These are phyloP conservation scores for Australoheros facetus DNA, from an alignment of 2,797 vertebrate genomes.

Conservation along the genomic window DNA sequence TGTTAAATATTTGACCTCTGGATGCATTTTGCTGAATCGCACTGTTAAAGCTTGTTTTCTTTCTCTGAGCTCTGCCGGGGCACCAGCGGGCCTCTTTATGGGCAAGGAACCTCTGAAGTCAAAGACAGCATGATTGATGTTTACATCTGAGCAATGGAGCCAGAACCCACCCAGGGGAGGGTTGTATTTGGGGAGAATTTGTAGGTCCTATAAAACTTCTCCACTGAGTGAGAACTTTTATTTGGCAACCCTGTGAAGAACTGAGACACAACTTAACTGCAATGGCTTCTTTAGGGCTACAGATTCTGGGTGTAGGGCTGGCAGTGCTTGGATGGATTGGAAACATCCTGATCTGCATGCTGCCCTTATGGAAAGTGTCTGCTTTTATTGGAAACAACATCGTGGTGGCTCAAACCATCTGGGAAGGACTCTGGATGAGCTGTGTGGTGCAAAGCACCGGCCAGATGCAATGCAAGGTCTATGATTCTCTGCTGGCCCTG, in stretches of 20 bases:
- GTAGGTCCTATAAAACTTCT: slow-evolving; percentile 56
- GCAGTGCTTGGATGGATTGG: slow-evolving; percentile 77
- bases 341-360: slow-evolving; percentile 76
- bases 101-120: slow-evolving; percentile 37
- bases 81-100: slow-evolving; percentile 48
- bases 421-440: slow-evolving; percentile 82
- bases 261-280: not conserved
- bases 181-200: slow-evolving; percentile 15
- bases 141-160: slow-evolving; percentile 36
- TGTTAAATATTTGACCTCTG: slow-evolving; percentile 4
- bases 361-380: slow-evolving; percentile 81
- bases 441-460: slow-evolving; percentile 82
- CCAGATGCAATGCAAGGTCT: slow-evolving; percentile 81
- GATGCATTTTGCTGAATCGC: not conserved
- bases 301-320: slow-evolving; percentile 76
- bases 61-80: slow-evolving; percentile 7
- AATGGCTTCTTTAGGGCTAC: slow-evolving; percentile 78
- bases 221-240: slow-evolving; percentile 1
- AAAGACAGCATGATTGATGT: slow-evolving; percentile 59
- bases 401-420: slow-evolving; percentile 78
- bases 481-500: slow-evolving; percentile 77
- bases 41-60: slow-evolving; percentile 23
- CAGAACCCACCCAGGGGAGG: slow-evolving; percentile 70
- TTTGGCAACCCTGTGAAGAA: not conserved
- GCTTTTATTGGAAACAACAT: slow-evolving; percentile 83